Evolutionary conservation across 2,888 invertebrate species (phyloP), one percentile per base, ranked within the genome.

Genomic region (Papilio demoleus): DNA sequence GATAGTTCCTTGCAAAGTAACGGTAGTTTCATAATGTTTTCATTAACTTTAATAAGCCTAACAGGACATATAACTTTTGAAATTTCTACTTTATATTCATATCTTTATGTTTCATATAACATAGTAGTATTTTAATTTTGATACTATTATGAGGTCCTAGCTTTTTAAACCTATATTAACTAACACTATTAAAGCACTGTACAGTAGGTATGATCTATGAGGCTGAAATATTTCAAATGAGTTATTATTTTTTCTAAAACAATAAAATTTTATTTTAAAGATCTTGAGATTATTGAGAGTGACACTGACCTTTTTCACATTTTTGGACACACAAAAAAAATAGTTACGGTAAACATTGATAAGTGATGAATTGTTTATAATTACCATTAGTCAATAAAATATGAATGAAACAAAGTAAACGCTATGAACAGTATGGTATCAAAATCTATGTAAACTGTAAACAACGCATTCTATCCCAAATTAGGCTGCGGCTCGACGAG

Each of bases 401-500:
- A n/a, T 50, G 45, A 47, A 22, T 47, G 19, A 19, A 61, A 6
- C 38, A 50, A 56, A 19, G 34, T 47, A 47, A 53, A 31, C 34
- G 17, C 0, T 34, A 27, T 8, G 36, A 31, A 58, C n/a, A 50
- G 2, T 14, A 47, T 24, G 11, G n/a, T 65, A n/a, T 22, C 31
- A 42, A 3, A n/a, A 40, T 65, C 31, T 12, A 22, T 27, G 40
- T 22, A 65, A 31, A 67, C 24, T 9, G 36, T 34, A 45, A 68
- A 63, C 42, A 56, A 62, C 3, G 36, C 40, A 61, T 56, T n/a
- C 42, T 40, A 31, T 53, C 36, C 60, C 19, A 50, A 70, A 56
- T 53, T 66, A 72, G 68, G 73, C 77, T 77, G 80, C 76, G 71
- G 81, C 79, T 79, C 77, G 73, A 72, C 71, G 78, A 86, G 88